Evolutionary conservation across 2,113 vertebrate genomes (phyloP).

Genomic region (Cebidichthys violaceus): DNA sequence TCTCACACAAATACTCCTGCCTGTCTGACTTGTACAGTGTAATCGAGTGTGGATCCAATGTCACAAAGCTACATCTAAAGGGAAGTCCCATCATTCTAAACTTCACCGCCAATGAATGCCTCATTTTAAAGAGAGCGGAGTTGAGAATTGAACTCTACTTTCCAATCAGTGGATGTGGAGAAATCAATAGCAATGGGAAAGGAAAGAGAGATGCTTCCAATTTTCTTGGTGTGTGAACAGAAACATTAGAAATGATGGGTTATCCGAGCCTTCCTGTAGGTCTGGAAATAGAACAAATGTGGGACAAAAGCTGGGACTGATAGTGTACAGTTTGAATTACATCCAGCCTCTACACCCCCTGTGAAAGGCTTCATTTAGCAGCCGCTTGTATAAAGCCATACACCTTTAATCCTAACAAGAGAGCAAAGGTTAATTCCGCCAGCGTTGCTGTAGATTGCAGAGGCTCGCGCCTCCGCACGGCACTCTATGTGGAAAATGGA

Average conservation of each 20-base stretch:
- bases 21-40: slow-evolving; percentile 32
- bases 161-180: slow-evolving; percentile 59
- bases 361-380: slow-evolving; percentile 50
- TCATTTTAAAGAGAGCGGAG: slow-evolving; percentile 42
- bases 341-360: slow-evolving; percentile 2
- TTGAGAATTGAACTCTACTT: slow-evolving; percentile 40
- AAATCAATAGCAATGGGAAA: slow-evolving; percentile 67
- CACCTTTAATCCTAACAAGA: slow-evolving; percentile 54
- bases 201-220: slow-evolving; percentile 54
- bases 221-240: slow-evolving; percentile 49
- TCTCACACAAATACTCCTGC: not conserved
- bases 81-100: slow-evolving; percentile 31
- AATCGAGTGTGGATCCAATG: slow-evolving; percentile 23
- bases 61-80: slow-evolving; percentile 42
- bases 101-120: slow-evolving; percentile 61
- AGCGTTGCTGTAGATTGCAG: slow-evolving; percentile 56
- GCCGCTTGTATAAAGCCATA: slow-evolving; percentile 26
- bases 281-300: slow-evolving; percentile 36
- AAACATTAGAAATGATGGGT: slow-evolving; percentile 45
- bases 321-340: slow-evolving; percentile 20
- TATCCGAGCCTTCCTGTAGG: slow-evolving; percentile 21
- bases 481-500: slow-evolving; percentile 71
- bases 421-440: slow-evolving; percentile 67
- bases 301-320: slow-evolving; percentile 29
- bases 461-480: slow-evolving; percentile 59